Conservation (phyloP, 1,140 invertebrate genomes). For the Sycophila sp. region DNA sequence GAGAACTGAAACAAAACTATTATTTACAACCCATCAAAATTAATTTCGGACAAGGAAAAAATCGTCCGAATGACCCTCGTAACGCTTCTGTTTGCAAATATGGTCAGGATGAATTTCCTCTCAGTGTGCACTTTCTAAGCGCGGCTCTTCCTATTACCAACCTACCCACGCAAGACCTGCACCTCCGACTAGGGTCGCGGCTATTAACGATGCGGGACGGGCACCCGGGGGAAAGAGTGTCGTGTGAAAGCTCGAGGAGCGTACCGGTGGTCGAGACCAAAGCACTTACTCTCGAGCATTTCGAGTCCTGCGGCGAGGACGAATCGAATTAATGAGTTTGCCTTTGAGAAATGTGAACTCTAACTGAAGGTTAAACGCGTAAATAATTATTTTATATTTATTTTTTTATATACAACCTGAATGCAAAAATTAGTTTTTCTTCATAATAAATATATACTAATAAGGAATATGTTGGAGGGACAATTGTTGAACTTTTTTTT, state of each 20-base stretch:
- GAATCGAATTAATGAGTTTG: too few species aligned
- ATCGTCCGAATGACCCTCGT: background rate
- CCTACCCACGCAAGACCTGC: slow-evolving; percentile 13
- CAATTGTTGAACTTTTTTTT: too few species aligned
- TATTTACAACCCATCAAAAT: too few species aligned
- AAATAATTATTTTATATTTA: background rate
- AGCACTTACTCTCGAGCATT: too few species aligned
- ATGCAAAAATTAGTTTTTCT: too few species aligned
- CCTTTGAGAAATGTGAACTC: too few species aligned
- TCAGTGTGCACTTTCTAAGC: slow-evolving; percentile 2
- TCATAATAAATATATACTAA: too few species aligned
- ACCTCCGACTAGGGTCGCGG: background rate
- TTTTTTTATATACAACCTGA: too few species aligned
- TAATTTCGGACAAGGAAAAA: too few species aligned
- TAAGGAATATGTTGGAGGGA: too few species aligned
- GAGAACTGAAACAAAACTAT: too few species aligned
- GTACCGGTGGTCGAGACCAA: too few species aligned
- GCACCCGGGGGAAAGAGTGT: slow-evolving; percentile 6
- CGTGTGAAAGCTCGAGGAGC: slow-evolving; percentile 9
- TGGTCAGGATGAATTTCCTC: slow-evolving; percentile 8
- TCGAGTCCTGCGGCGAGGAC: background rate
- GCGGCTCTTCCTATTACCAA: slow-evolving; percentile 22
- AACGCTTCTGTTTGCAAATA: slow-evolving; percentile 12
- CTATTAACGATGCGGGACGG: background rate
- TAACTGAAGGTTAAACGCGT: background rate